These are phyloP conservation scores for Pristionchus fissidentatus DNA, from an alignment of 2,888 invertebrate species.

Conservation along the genomic window DNA sequence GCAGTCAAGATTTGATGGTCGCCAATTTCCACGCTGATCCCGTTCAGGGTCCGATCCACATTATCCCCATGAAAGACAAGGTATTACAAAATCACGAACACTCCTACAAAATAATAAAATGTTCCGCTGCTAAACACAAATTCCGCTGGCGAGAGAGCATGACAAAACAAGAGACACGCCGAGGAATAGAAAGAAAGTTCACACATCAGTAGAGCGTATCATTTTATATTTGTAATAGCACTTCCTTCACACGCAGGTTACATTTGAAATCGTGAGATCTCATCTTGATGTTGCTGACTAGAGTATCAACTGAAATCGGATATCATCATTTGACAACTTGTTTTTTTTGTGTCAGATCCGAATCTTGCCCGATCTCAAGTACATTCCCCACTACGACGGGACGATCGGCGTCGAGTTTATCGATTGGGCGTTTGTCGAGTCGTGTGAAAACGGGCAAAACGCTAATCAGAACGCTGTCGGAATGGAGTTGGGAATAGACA, in stretches of 20 bases:
- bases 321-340: not conserved
- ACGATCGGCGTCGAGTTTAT: conserved; percentile 53
- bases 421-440: conserved; percentile 65
- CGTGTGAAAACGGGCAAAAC: conserved; percentile 51
- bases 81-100: too few relatives aligned
- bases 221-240: too few relatives aligned
- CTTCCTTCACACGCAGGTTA: too few relatives aligned
- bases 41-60: conserved; percentile 65
- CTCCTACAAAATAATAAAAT: too few relatives aligned
- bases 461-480: conserved; percentile 53
- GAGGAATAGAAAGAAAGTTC: too few relatives aligned
- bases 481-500: conserved; percentile 62
- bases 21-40: conserved; percentile 65
- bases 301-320: conserved; percentile 41
- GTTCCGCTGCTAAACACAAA: too few relatives aligned
- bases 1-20: conserved; percentile 57
- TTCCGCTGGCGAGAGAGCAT: too few relatives aligned
- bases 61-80: conserved; percentile 57
- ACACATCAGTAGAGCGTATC: too few relatives aligned
- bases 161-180: too few relatives aligned
- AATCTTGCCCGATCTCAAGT: conserved; percentile 64
- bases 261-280: not conserved
- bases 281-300: not conserved
- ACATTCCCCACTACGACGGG: conserved; percentile 50
- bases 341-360: conserved; percentile 53